Evolutionary conservation across 2,888 invertebrate species (phyloP), one percentile per base, ranked within the genome.

Genomic region (Erebia ligea): DNA sequence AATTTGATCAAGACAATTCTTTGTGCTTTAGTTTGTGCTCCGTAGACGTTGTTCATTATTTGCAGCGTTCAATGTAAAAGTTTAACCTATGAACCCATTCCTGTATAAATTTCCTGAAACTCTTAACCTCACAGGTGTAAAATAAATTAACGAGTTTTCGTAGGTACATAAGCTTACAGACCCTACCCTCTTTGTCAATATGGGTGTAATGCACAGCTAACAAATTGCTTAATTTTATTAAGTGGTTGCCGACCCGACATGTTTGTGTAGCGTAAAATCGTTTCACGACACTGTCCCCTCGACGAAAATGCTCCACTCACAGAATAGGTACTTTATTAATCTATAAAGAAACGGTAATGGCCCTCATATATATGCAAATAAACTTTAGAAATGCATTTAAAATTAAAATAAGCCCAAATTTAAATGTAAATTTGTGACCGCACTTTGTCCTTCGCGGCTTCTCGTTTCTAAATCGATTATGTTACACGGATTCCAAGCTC

Each of bases 321-420:
- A 84, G 84, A 87, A 62, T 48, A 62, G 62, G 25, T 67, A 58
- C 57, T n/a, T 83, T 86, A 88, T 88, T 87, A 87, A 81, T 82
- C 81, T 77, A 87, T 90, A 90, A 90, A 91, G 86, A 89, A 90
- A 88, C 87, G 81, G 84, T 89, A 88, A 90, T 88, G 84, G 84
- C 71, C 83, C 86, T 87, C 86, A 88, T 91, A 88, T 90, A 91
- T 85, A 92, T 92, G 92, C 87, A 88, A 92, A 92, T 92, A 90
- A 86, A 89, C 86, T 87, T 86, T 84, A 84, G 80, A 86, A 91
- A 90, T 90, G 91, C 90, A 87, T 88, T 90, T 87, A 84, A 90
- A 91, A 92, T 92, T 92, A 92, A 91, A 91, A 91, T 91, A 90
- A 92, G 90, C 89, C 89, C 84, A 82, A 91, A 91, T 91, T 91